Evolutionary conservation across 2,113 vertebrate genomes (phyloP).

Genomic region (Oryctolagus cuniculus): DNA sequence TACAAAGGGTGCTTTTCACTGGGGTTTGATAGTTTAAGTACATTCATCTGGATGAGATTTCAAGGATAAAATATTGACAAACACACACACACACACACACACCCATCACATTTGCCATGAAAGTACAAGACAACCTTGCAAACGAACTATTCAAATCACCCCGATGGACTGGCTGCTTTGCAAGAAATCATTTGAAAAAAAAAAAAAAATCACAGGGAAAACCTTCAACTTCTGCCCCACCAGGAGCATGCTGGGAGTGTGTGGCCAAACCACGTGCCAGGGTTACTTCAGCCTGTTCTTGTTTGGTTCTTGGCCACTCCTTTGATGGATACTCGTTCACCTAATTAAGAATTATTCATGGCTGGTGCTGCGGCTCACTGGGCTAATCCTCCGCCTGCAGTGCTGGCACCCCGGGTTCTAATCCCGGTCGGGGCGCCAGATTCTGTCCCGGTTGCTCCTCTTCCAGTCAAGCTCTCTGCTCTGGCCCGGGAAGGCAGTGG

Average conservation of each 20-base stretch:
- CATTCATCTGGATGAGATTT: not conserved
- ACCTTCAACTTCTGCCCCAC: not conserved
- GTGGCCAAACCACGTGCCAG: no score
- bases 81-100: not conserved
- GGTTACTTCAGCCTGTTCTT: not conserved
- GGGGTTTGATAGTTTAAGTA: not conserved
- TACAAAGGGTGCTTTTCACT: not conserved
- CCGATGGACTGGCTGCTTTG: not conserved
- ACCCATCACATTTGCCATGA: not conserved
- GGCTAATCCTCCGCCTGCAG: no score
- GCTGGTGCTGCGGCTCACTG: no score
- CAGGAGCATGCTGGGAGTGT: not conserved
- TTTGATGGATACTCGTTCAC: not conserved
- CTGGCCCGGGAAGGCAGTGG: no score
- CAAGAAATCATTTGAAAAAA: not conserved
- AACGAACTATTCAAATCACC: not conserved
- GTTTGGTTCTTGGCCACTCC: not conserved
- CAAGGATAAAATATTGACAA: not conserved
- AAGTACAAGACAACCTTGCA: not conserved
- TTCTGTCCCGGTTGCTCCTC: no score
- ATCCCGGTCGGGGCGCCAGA: no score
- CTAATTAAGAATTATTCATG: conserved; percentile 42
- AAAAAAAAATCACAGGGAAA: not conserved
- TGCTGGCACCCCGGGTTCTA: no score
- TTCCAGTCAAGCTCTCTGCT: no score